These are phyloP conservation scores for Liopterus haemorrhoidalis DNA, from an alignment of 2,888 invertebrate species.

Conservation along the genomic window DNA sequence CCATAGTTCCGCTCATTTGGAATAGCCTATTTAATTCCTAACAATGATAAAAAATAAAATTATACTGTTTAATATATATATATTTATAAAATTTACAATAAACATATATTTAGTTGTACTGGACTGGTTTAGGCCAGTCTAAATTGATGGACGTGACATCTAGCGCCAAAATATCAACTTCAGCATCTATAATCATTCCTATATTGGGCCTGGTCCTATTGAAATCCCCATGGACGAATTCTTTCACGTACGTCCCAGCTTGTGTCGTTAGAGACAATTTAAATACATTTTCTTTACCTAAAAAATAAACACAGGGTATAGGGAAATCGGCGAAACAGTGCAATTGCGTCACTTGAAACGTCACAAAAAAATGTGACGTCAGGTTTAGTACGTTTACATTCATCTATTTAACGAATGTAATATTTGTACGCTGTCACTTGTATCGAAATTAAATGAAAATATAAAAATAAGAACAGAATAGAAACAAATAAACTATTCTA, in stretches of 20 bases:
- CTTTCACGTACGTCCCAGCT: constrained; percentile 95
- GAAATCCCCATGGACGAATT: constrained; percentile 95
- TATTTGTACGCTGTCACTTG: no score
- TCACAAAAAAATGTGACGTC: no score
- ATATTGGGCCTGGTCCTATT: constrained; percentile 79
- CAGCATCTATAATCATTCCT: constrained; percentile 57
- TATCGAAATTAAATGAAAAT: no score
- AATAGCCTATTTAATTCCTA: not conserved
- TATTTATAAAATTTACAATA: not conserved
- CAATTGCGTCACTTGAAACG: no score
- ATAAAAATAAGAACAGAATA: no score
- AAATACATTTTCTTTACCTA: constrained; percentile 53
- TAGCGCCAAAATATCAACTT: constrained; percentile 83
- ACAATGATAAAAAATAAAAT: not conserved
- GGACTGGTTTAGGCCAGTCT: constrained; percentile 59
- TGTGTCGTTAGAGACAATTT: constrained; percentile 68
- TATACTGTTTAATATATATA: not conserved
- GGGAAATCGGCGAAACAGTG: no score
- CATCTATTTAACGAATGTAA: no score
- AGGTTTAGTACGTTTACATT: no score
- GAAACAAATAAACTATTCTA: no score
- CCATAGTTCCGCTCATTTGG: no score
- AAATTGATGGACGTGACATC: constrained; percentile 78
- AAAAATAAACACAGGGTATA: constrained; percentile 28
- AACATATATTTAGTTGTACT: not conserved